Evolutionary conservation across 2,888 invertebrate species (phyloP), one percentile per base, ranked within the genome.

Genomic region (Euspilapteryx auroguttella): DNA sequence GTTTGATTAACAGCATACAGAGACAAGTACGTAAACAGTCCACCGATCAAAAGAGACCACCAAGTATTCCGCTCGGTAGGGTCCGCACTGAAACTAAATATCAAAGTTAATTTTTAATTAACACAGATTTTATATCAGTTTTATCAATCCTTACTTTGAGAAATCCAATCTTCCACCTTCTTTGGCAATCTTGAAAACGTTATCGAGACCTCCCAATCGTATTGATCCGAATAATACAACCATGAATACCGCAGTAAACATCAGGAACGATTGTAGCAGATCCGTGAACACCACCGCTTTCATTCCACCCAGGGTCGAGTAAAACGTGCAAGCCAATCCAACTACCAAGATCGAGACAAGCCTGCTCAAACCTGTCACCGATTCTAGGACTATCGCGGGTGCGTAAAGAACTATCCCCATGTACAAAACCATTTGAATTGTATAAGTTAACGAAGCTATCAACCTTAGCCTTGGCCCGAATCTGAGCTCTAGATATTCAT

Each of bases 331-430:
- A 3, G 85, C 89, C 25, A 87, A 47, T 2, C 86, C 89, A 30
- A 89, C 84, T 1, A 82, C 78, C 31, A 91, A 53, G 38, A 93
- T 87, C 1, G 91, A 89, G 36, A 82, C 71, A 14, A 82, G 55
- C 61, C 85, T 81, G 34, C 82, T 81, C 5, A 91, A 64, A n/a
- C 89, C 89, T 1, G 91, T 91, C 15, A 92, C 86, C 2, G 94
- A 83, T 55, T 89, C 89, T 12, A 97, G 57, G 0, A 95, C 94
- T 37, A 97, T 76, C 1, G 96, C 89, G 2, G 97, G 96, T 0
- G 96, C 95, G 56, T 92, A 97, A 6, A 97, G 64, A 11, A 94
- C 96, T 41, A 97, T 89, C 1, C 94, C 90, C 78, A 90, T 91
- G 44, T 92, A 92, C 12, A 93, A 69, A 40, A 94, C 81, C 87